Percentiles rank a stretch among this genome's conserved stretches.
Evolutionary conservation across 2,888 invertebrate species (phyloP).

Genomic region (Rhopalosiphum nymphaeae): DNA sequence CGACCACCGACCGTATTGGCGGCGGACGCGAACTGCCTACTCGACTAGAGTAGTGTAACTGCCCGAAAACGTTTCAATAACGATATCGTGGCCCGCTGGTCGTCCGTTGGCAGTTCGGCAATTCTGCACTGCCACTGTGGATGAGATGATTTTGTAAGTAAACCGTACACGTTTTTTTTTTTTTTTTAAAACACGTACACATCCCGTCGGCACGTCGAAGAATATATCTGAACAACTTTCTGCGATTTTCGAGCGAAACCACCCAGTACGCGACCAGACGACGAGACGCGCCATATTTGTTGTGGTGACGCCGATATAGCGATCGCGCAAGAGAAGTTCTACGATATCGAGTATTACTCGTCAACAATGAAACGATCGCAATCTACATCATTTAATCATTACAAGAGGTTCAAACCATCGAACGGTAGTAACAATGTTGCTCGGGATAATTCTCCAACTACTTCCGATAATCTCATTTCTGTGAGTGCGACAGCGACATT

Average conservation of each 20-base stretch:
- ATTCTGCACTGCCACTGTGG: neutral
- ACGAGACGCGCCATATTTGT: neutral
- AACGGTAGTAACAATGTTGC: neutral
- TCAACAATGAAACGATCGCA: neutral
- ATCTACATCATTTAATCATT: neutral
- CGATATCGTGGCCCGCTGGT: neutral
- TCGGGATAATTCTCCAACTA: neutral
- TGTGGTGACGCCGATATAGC: neutral
- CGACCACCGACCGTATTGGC: neutral
- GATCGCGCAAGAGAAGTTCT: neutral
- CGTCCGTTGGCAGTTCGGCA: neutral
- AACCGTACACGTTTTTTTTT: neutral
- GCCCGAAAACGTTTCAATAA: neutral
- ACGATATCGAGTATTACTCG: neutral
- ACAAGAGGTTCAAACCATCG: neutral
- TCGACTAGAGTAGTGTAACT: neutral
- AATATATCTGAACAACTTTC: neutral
- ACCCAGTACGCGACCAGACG: neutral
- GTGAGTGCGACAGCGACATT: neutral
- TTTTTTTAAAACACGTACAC: neutral
- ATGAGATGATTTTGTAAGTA: neutral
- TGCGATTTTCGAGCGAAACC: no score
- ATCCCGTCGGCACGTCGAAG: neutral
- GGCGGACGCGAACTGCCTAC: neutral
- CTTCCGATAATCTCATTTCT: neutral